Evolutionary conservation across 2,888 invertebrate genomes (phyloP).

Genomic region (Diarsia mendica): DNA sequence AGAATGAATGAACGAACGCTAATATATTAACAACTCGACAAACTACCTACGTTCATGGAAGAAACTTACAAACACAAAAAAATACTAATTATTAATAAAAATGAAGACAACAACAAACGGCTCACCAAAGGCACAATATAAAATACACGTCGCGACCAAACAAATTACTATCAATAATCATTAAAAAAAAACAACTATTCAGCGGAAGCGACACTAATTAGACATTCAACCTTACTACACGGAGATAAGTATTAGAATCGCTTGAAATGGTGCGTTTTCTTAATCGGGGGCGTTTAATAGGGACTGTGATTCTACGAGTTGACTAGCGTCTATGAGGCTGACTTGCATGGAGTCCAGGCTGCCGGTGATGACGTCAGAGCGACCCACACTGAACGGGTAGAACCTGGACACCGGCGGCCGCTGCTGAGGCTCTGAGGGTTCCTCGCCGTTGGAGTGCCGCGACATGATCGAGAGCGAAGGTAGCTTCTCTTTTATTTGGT

Average conservation of each 20-base stretch:
- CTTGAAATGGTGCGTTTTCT: constrained; percentile 60
- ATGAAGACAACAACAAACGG: constrained; percentile 40
- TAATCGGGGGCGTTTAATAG: constrained; percentile 93
- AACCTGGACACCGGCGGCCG: constrained; percentile 78
- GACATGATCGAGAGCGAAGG: constrained; percentile 80
- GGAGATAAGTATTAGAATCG: constrained; percentile 50
- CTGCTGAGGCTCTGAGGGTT: constrained; percentile 44
- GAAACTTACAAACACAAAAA: not conserved
- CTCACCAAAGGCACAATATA: constrained; percentile 31
- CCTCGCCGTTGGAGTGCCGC: constrained; percentile 75
- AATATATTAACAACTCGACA: not conserved
- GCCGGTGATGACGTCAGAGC: constrained; percentile 65
- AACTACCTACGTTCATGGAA: constrained; percentile 8
- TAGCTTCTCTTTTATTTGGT: constrained; percentile 80
- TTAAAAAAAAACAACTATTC: constrained; percentile 32
- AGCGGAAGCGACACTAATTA: constrained; percentile 43
- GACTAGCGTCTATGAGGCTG: constrained; percentile 91
- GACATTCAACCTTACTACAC: constrained; percentile 39
- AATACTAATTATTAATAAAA: constrained; percentile 6
- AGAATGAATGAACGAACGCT: not conserved
- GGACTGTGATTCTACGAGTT: constrained; percentile 92
- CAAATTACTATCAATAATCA: constrained; percentile 28
- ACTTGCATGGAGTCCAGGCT: constrained; percentile 87
- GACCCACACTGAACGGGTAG: constrained; percentile 83
- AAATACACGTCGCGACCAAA: constrained; percentile 52